These are phyloP conservation scores for Sebastes nivosus DNA, from an alignment of 2,797 vertebrate species.

Conservation along the genomic window DNA sequence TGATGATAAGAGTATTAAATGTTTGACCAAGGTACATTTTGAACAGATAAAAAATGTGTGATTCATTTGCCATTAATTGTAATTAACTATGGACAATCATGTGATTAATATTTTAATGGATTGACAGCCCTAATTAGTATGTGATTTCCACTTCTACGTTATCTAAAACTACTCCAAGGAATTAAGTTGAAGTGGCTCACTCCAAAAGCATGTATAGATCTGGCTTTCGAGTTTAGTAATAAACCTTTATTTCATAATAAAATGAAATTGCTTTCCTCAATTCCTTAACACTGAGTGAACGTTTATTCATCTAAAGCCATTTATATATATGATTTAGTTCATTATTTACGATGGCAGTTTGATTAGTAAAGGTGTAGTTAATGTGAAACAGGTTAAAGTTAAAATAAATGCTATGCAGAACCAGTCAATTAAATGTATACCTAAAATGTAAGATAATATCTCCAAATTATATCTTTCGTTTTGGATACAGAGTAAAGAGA, in stretches of 20 bases:
- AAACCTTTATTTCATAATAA: background rate
- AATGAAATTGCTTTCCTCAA: background rate
- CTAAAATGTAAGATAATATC: background rate
- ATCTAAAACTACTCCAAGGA: background rate
- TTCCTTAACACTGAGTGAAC: background rate
- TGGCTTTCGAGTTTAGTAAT: background rate
- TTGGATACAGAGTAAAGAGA: background rate
- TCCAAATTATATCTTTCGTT: background rate
- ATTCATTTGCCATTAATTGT: too few species aligned
- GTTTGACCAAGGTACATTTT: too few species aligned
- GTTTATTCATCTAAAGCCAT: background rate
- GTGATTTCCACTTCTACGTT: background rate
- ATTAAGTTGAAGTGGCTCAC: background rate
- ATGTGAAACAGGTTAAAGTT: background rate
- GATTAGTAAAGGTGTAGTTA: too few species aligned
- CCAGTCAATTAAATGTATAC: too few species aligned
- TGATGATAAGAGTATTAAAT: too few species aligned
- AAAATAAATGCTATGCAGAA: background rate
- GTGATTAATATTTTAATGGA: too few species aligned
- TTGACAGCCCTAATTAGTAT: background rate
- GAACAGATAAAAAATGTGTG: too few species aligned
- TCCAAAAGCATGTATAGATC: background rate
- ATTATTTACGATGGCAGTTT: background rate
- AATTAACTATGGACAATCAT: too few species aligned
- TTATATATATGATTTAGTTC: background rate